Evolutionary conservation across 1,140 invertebrate species (phyloP).

Genomic region (Potamilus streckersoni): DNA sequence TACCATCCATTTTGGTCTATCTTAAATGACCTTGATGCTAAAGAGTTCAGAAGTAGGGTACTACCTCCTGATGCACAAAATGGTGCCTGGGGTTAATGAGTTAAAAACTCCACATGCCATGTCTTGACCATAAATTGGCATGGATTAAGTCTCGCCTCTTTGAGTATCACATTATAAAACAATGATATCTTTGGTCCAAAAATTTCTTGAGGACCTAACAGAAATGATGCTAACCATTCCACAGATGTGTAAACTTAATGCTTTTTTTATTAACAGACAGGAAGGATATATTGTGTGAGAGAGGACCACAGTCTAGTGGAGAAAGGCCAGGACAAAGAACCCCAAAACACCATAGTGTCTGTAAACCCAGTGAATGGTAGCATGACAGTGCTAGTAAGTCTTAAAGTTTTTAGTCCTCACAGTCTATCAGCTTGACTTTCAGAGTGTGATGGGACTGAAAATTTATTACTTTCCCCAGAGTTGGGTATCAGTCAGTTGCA

Average conservation of each 20-base stretch:
- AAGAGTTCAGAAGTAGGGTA: too few relatives aligned
- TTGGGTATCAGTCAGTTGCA: too few relatives aligned
- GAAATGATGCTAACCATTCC: background rate
- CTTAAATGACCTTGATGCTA: too few relatives aligned
- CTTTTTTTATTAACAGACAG: slow-evolving; percentile 35
- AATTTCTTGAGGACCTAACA: slow-evolving; percentile 1
- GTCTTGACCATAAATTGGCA: too few relatives aligned
- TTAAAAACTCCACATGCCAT: too few relatives aligned
- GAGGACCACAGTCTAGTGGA: slow-evolving; percentile 57
- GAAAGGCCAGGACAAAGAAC: slow-evolving; percentile 46
- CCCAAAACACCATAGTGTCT: slow-evolving; percentile 52
- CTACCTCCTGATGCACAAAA: too few relatives aligned
- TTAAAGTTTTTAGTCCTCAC: background rate
- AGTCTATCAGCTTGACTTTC: too few relatives aligned
- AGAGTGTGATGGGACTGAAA: too few relatives aligned
- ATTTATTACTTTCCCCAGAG: too few relatives aligned
- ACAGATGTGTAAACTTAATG: background rate
- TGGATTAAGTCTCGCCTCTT: too few relatives aligned
- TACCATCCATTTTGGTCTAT: too few relatives aligned
- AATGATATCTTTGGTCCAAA: background rate
- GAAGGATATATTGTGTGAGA: slow-evolving; percentile 51
- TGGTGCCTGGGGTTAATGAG: too few relatives aligned
- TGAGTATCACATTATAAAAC: background rate
- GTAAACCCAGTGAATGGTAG: slow-evolving; percentile 12
- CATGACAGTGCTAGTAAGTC: slow-evolving; percentile 37